Percentiles rank a stretch among this genome's conserved stretches.
These are phyloP conservation scores for Pteria penguin DNA, from an alignment of 2,888 invertebrate genomes.

Conservation along the genomic window DNA sequence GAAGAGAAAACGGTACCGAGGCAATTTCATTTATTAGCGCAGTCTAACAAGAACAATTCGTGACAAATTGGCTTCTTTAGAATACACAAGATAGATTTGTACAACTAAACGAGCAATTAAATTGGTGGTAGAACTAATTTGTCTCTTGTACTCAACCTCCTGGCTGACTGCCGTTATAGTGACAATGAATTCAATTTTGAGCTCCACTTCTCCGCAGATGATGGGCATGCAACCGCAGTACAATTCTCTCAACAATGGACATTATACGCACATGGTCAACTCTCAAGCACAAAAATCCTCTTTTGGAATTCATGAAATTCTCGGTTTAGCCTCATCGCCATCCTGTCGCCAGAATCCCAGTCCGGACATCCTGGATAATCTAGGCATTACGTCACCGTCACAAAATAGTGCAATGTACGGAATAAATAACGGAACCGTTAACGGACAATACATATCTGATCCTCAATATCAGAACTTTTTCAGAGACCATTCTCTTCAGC, in stretches of 20 bases:
- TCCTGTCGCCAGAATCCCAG: constrained; percentile 64
- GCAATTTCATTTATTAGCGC: constrained; percentile 19
- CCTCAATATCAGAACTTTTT: constrained; percentile 48
- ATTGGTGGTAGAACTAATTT: not conserved
- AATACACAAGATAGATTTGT: constrained; percentile 24
- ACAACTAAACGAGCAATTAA: constrained; percentile 1
- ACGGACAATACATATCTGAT: constrained; percentile 41
- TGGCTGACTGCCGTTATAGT: not conserved
- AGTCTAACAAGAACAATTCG: not conserved
- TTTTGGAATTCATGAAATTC: constrained; percentile 92
- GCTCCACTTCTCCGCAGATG: constrained; percentile 53
- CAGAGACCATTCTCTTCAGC: constrained; percentile 41
- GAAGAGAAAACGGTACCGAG: constrained; percentile 13
- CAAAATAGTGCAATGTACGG: constrained; percentile 46
- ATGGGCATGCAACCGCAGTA: constrained; percentile 58
- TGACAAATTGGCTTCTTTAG: constrained; percentile 33
- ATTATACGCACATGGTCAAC: constrained; percentile 80
- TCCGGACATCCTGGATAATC: constrained; percentile 61
- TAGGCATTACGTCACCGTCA: constrained; percentile 45
- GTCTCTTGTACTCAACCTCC: not conserved
- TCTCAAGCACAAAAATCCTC: constrained; percentile 85
- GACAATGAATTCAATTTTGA: constrained; percentile 51
- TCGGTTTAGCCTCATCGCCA: constrained; percentile 82
- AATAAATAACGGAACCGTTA: constrained; percentile 32
- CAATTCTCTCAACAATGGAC: constrained; percentile 42